Evolutionary conservation across 2,113 vertebrate genomes (phyloP).

Genomic region (Recurvirostra avosetta): DNA sequence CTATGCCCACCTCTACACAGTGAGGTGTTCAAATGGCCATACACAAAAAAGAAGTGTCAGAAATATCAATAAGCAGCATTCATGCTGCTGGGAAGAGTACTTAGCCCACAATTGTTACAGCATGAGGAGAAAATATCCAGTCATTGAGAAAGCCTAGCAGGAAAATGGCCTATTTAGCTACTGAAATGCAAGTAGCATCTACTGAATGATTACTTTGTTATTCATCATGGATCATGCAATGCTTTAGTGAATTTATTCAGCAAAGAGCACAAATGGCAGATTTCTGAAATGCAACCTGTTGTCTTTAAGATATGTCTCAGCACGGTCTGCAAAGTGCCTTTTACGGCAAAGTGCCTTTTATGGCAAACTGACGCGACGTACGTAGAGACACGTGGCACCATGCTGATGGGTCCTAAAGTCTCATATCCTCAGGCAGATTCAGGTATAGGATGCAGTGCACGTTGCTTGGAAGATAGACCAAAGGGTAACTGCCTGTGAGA

Average conservation of each 20-base stretch:
- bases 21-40: not conserved
- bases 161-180: not conserved
- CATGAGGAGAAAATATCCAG: not conserved
- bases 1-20: not conserved
- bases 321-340: not conserved
- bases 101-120: not conserved
- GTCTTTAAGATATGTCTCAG: not conserved
- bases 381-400: not conserved
- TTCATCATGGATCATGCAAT: not conserved
- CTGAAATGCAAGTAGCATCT: not conserved
- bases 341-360: not conserved
- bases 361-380: not conserved
- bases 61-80: not conserved
- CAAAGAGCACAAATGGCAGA: not conserved
- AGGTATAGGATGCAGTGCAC: not conserved
- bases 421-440: not conserved
- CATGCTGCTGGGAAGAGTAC: not conserved
- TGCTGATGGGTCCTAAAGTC: not conserved
- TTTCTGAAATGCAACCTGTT: not conserved
- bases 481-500: not conserved
- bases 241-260: not conserved
- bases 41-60: not conserved
- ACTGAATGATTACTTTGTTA: not conserved
- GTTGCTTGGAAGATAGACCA: not conserved
- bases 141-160: not conserved